These are phyloP conservation scores for Diploscapter pachys DNA, from an alignment of 1,140 invertebrate species.

Conservation along the genomic window DNA sequence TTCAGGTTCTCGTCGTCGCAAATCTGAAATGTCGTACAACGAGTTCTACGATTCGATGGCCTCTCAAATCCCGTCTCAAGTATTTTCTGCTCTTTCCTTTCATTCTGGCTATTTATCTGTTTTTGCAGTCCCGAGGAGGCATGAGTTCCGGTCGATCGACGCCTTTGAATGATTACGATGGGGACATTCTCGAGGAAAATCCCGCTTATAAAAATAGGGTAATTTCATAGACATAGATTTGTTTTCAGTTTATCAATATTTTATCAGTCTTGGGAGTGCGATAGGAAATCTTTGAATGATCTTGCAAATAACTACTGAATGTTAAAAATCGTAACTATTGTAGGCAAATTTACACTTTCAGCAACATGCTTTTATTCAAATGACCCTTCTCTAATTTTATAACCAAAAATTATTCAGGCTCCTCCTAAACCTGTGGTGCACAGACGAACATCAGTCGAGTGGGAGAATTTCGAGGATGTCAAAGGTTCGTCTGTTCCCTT, in stretches of 20 bases:
- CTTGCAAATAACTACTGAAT: too few relatives aligned
- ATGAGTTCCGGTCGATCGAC: slow-evolving; percentile 24
- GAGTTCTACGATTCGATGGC: slow-evolving; percentile 46
- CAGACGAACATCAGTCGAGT: slow-evolving; percentile 43
- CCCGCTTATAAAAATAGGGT: slow-evolving; percentile 45
- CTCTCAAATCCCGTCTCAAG: slow-evolving; percentile 26
- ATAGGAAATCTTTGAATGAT: too few relatives aligned
- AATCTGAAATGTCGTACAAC: slow-evolving; percentile 42
- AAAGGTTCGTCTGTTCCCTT: slow-evolving; percentile 13
- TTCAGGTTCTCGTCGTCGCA: slow-evolving; percentile 33
- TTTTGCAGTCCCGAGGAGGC: slow-evolving; percentile 11
- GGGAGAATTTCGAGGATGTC: slow-evolving; percentile 52
- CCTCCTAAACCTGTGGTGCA: slow-evolving; percentile 49
- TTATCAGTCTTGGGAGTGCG: background rate
- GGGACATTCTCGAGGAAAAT: slow-evolving; percentile 51
- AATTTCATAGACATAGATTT: background rate
- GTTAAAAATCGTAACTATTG: too few relatives aligned
- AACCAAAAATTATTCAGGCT: slow-evolving; percentile 25
- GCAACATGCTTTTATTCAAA: background rate
- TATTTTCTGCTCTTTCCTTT: background rate
- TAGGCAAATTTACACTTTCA: too few relatives aligned
- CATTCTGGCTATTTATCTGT: too few relatives aligned
- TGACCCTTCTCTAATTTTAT: background rate
- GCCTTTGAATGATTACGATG: slow-evolving; percentile 39
- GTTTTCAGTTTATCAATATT: slow-evolving; percentile 2